phyloP scores from a whole-genome alignment of 2,113 vertebrate species.

The Dicentrarchus labrax region DNA sequence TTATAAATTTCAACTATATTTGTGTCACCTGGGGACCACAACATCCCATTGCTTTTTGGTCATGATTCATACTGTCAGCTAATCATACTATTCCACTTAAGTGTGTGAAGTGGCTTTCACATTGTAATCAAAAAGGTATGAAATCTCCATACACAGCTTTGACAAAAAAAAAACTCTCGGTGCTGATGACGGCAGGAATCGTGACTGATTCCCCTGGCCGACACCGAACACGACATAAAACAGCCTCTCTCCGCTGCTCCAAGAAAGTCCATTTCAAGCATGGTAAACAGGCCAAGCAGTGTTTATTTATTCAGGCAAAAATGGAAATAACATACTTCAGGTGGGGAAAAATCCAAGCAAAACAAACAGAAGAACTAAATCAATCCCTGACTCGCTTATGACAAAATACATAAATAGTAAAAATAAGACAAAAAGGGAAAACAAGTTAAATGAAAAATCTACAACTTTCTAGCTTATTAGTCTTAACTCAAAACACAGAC shows the following conservation, averaged over 20 bases:
- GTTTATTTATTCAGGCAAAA: not conserved
- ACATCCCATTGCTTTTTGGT: not conserved
- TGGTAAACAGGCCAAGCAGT: not conserved
- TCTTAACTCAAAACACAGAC: not conserved
- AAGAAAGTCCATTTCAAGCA: not conserved
- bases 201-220: not conserved
- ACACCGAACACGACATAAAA: too few species aligned
- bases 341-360: not conserved
- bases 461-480: not conserved
- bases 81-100: not conserved
- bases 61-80: not conserved
- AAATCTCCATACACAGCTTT: not conserved
- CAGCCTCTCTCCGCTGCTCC: not conserved
- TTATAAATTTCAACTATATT: not conserved
- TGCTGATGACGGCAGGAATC: not conserved
- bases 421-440: not conserved
- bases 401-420: not conserved
- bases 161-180: not conserved
- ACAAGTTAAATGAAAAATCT: not conserved
- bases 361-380: constrained; percentile 10
- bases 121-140: not conserved
- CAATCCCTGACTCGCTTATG: not conserved
- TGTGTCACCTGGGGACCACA: not conserved
- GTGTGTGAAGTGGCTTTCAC: not conserved
- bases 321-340: constrained; percentile 3